Conservation (phyloP, 1,140 invertebrate genomes). For the Zaprionus ornatus region DNA sequence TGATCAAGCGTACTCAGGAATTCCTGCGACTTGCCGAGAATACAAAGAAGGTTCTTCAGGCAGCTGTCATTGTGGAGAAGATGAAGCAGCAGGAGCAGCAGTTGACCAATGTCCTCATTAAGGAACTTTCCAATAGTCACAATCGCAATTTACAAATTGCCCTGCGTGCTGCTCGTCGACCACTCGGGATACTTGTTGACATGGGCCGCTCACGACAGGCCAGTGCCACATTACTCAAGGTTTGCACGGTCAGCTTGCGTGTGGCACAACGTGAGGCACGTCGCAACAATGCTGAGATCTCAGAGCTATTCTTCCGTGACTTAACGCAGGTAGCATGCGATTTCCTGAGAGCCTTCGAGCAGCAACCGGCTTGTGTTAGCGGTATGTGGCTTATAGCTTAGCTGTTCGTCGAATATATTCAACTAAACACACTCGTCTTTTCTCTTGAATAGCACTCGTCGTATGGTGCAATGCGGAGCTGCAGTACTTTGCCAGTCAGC, state of each 20-base stretch:
- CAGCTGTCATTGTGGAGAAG: conserved; percentile 83
- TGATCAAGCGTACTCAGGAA: conserved; percentile 90
- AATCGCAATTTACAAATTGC: conserved; percentile 97
- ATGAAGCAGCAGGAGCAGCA: conserved; percentile 91
- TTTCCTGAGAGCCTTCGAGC: conserved; percentile 76
- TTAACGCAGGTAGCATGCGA: conserved; percentile 81
- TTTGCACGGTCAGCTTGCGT: conserved; percentile 72
- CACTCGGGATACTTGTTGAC: conserved; percentile 91
- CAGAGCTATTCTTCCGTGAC: conserved; percentile 82
- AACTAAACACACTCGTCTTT: not conserved
- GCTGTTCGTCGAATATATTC: not conserved
- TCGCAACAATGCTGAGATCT: conserved; percentile 79
- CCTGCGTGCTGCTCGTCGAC: conserved; percentile 92
- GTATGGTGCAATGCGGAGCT: conserved; percentile 96
- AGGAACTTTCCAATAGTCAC: conserved; percentile 93
- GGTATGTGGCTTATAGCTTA: conserved; percentile 47
- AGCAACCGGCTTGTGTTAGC: conserved; percentile 78
- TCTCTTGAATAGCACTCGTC: conserved; percentile 88
- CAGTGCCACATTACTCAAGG: conserved; percentile 70
- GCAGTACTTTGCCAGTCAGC: conserved; percentile 91
- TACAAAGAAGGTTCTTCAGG: conserved; percentile 47
- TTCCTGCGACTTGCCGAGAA: conserved; percentile 84
- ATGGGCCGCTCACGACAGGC: conserved; percentile 84
- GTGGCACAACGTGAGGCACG: conserved; percentile 79
- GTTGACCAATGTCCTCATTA: conserved; percentile 93